These are phyloP conservation scores for Bettongia penicillata DNA, from an alignment of 2,113 vertebrate genomes.

Conservation along the genomic window DNA sequence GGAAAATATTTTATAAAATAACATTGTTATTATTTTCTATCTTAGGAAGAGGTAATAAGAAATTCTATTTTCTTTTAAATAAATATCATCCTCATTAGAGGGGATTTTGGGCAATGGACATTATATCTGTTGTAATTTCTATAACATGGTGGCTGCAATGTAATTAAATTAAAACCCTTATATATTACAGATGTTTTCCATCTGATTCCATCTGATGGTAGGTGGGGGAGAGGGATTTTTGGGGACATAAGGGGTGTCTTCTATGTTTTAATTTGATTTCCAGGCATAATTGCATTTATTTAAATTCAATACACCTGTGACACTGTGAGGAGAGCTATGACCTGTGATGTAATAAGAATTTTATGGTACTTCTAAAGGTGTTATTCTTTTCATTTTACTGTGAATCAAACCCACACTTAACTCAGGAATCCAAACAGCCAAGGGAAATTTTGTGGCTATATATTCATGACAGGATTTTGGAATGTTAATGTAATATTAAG, in stretches of 20 bases:
- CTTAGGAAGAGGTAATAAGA: not conserved
- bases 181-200: slow-evolving; percentile 51
- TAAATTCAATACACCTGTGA: slow-evolving; percentile 22
- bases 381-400: slow-evolving; percentile 6
- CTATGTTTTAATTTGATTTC: slow-evolving; percentile 56
- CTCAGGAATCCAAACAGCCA: not conserved
- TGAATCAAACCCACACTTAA: not conserved
- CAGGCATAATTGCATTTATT: slow-evolving; percentile 61
- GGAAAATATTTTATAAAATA: not conserved
- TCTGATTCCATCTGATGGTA: not conserved
- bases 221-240: not conserved
- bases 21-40: not conserved
- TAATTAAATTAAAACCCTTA: not conserved
- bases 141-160: slow-evolving; percentile 11
- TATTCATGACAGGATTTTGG: slow-evolving; percentile 60
- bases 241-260: slow-evolving; percentile 9
- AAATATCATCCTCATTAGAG: slow-evolving; percentile 14
- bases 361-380: not conserved
- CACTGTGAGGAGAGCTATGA: not conserved
- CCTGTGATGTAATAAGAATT: not conserved
- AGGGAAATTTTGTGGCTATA: slow-evolving; percentile 48
- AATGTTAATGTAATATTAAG: slow-evolving; percentile 63
- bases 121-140: not conserved
- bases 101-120: not conserved
- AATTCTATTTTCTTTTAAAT: slow-evolving; percentile 35